Evolutionary conservation across 2,113 vertebrate species (phyloP).

Genomic region (Cranoglanis bouderius): DNA sequence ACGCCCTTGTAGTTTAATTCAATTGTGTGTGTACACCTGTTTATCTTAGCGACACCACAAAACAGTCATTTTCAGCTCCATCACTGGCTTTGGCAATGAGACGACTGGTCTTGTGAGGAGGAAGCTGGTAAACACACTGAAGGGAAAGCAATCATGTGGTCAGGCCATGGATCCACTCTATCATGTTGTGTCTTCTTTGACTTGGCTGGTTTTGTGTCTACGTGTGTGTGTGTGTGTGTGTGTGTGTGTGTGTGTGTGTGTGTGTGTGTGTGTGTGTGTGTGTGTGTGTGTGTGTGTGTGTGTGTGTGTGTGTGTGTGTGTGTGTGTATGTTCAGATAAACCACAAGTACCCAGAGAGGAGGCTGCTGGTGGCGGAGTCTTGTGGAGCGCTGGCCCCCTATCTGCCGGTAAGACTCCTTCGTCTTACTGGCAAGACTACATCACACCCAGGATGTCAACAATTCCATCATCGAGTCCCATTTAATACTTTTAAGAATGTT

Average conservation of each 20-base stretch:
- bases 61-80: background rate
- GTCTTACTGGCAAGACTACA: background rate
- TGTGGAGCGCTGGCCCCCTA: slow-evolving; percentile 97
- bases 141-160: slow-evolving; percentile 52
- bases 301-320: slow-evolving; percentile 16
- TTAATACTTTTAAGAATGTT: background rate
- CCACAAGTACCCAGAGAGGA: slow-evolving; percentile 98
- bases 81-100: slow-evolving; percentile 1
- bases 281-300: slow-evolving; percentile 27
- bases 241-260: slow-evolving; percentile 17
- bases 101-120: slow-evolving; percentile 14
- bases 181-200: slow-evolving; percentile 57
- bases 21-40: slow-evolving; percentile 30
- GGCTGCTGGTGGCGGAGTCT: slow-evolving; percentile 93
- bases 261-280: slow-evolving; percentile 15
- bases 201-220: slow-evolving; percentile 37
- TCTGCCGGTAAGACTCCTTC: slow-evolving; percentile 85
- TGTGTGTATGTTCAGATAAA: slow-evolving; percentile 82
- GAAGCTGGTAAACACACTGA: slow-evolving; percentile 36
- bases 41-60: slow-evolving; percentile 44
- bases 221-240: slow-evolving; percentile 21
- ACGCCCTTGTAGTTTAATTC: slow-evolving; percentile 1
- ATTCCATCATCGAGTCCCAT: background rate
- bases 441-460: background rate
- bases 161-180: slow-evolving; percentile 31